Conservation (phyloP, 2,113 vertebrate genomes). For the Agelaius phoeniceus region DNA sequence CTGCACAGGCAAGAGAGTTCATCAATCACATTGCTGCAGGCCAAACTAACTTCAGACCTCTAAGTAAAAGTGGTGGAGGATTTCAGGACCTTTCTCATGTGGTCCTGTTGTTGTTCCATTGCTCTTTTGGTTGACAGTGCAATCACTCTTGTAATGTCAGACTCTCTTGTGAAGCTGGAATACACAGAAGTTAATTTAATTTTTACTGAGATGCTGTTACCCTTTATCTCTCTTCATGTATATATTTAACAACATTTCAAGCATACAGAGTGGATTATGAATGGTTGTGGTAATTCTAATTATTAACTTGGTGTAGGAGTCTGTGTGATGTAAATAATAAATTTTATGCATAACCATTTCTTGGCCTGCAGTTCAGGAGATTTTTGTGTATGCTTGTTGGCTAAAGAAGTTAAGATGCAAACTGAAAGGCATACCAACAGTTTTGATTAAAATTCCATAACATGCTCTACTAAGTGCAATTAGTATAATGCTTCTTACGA, state of each 20-base stretch:
- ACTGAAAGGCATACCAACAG: background rate
- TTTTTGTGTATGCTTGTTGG: background rate
- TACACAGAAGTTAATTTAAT: background rate
- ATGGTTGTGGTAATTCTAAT: background rate
- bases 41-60: background rate
- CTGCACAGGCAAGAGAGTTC: background rate
- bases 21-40: background rate
- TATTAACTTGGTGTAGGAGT: background rate
- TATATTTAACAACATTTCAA: background rate
- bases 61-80: background rate
- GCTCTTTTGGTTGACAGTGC: background rate
- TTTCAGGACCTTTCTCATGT: background rate
- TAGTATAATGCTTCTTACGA: background rate
- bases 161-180: background rate
- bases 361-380: background rate
- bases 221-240: background rate
- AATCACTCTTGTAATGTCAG: background rate
- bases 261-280: background rate
- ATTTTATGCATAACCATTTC: background rate
- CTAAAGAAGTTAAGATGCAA: background rate
- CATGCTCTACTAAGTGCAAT: background rate
- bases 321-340: background rate
- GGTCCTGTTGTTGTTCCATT: background rate
- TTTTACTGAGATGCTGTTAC: background rate
- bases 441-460: background rate